These are phyloP conservation scores for Reticulitermes lucifugus DNA, from an alignment of 2,888 invertebrate species.

Conservation along the genomic window DNA sequence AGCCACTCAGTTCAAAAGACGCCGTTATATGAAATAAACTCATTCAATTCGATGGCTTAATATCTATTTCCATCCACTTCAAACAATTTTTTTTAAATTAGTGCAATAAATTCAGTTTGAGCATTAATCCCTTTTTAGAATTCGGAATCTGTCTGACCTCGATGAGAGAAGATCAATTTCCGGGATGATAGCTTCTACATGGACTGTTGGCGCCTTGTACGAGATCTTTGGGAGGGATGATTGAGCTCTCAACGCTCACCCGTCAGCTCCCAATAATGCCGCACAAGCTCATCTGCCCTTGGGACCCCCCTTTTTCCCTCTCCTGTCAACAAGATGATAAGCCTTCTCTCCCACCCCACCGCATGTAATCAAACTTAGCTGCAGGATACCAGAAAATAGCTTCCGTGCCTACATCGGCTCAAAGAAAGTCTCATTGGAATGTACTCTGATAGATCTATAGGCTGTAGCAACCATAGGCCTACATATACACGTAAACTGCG, in stretches of 20 bases:
- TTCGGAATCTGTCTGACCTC: not conserved
- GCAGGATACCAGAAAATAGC: not conserved
- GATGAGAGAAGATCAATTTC: not conserved
- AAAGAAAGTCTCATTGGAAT: not conserved
- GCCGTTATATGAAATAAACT: no score
- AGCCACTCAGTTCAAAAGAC: no score
- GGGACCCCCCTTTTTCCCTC: not conserved
- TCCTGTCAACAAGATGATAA: not conserved
- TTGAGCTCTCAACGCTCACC: not conserved
- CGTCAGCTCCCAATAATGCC: not conserved
- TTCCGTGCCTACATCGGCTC: not conserved
- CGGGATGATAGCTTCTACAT: not conserved
- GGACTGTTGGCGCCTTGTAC: not conserved
- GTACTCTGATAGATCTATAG: no score
- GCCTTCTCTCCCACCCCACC: not conserved
- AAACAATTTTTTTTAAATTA: no score
- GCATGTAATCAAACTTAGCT: slow-evolving; percentile 13
- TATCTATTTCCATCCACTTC: no score
- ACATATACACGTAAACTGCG: no score
- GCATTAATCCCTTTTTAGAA: not conserved
- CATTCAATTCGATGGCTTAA: no score
- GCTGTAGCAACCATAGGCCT: no score
- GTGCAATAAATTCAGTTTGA: no score
- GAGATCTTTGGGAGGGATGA: not conserved
- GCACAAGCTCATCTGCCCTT: slow-evolving; percentile 3